Conservation (phyloP, 2,113 vertebrate genomes). For the Acanthochromis polyacanthus region DNA sequence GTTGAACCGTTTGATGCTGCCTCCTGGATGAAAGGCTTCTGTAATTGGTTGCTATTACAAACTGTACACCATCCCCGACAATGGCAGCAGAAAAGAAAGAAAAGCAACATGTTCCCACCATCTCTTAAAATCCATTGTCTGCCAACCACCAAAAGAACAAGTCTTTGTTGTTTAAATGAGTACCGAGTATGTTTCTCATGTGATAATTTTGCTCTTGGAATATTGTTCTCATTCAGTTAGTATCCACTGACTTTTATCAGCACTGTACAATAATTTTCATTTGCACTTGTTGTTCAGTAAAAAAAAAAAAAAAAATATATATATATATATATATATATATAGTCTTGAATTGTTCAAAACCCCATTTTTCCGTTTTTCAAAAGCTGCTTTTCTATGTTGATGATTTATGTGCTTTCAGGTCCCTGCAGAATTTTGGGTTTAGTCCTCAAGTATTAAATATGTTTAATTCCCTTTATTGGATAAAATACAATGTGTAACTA, state of each 20-base stretch:
- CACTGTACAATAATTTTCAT: slow-evolving; percentile 27
- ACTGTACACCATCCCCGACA: slow-evolving; percentile 53
- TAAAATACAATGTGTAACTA: slow-evolving; percentile 59
- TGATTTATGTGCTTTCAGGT: slow-evolving; percentile 38
- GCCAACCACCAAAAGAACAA: slow-evolving; percentile 34
- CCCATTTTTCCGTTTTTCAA: neutral
- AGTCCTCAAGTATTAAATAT: slow-evolving; percentile 37
- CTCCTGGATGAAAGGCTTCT: slow-evolving; percentile 71
- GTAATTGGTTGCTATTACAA: slow-evolving; percentile 80
- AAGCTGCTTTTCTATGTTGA: neutral
- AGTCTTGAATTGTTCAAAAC: slow-evolving; percentile 1
- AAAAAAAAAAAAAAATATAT: neutral
- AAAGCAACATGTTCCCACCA: slow-evolving; percentile 20
- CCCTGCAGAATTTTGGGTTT: slow-evolving; percentile 10
- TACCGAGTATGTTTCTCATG: slow-evolving; percentile 26
- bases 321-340: too few species aligned
- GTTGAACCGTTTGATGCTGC: slow-evolving; percentile 61
- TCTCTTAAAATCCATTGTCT: slow-evolving; percentile 39
- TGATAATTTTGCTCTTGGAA: slow-evolving; percentile 22
- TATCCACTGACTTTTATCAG: slow-evolving; percentile 30
- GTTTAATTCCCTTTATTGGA: slow-evolving; percentile 57
- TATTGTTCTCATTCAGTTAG: neutral
- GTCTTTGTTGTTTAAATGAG: slow-evolving; percentile 38
- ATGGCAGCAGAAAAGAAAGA: slow-evolving; percentile 36
- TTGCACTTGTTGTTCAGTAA: slow-evolving; percentile 14